Evolutionary conservation across 1,140 invertebrate genomes (phyloP).

Genomic region (Papilio polytes): DNA sequence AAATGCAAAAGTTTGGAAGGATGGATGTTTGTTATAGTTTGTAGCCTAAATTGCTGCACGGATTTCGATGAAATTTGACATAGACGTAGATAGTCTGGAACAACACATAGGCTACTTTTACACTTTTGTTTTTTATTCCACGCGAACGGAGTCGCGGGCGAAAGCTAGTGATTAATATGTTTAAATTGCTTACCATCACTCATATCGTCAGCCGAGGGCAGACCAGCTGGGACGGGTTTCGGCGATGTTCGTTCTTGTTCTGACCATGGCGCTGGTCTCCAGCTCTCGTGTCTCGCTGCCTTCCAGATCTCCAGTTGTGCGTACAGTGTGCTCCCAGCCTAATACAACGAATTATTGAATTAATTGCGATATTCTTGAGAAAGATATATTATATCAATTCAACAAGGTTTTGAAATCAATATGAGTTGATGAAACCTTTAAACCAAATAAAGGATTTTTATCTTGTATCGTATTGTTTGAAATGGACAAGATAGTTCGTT

Average conservation of each 20-base stretch:
- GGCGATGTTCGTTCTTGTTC: slow-evolving; percentile 69
- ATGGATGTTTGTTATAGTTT: too few species aligned
- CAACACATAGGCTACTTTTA: too few species aligned
- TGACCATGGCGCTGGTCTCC: slow-evolving; percentile 66
- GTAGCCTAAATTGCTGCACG: too few species aligned
- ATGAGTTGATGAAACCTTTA: neutral
- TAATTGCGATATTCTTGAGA: neutral
- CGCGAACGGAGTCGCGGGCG: too few species aligned
- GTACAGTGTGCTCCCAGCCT: slow-evolving; percentile 93
- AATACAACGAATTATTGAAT: slow-evolving; percentile 49
- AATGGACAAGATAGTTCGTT: slow-evolving; percentile 53
- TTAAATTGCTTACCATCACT: slow-evolving; percentile 71
- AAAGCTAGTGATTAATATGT: too few species aligned
- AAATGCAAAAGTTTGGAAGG: too few species aligned
- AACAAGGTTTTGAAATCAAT: neutral
- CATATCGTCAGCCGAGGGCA: slow-evolving; percentile 76
- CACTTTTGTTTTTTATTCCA: too few species aligned
- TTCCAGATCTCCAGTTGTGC: slow-evolving; percentile 97
- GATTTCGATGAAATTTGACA: too few species aligned
- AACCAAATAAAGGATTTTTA: neutral
- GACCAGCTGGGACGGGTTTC: slow-evolving; percentile 61
- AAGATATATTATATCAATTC: too few species aligned
- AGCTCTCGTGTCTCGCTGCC: slow-evolving; percentile 86
- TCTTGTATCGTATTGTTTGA: slow-evolving; percentile 44
- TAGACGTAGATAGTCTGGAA: too few species aligned